These are phyloP conservation scores for Lepidochrysops patricia DNA, from an alignment of 2,888 invertebrate genomes.

Conservation along the genomic window DNA sequence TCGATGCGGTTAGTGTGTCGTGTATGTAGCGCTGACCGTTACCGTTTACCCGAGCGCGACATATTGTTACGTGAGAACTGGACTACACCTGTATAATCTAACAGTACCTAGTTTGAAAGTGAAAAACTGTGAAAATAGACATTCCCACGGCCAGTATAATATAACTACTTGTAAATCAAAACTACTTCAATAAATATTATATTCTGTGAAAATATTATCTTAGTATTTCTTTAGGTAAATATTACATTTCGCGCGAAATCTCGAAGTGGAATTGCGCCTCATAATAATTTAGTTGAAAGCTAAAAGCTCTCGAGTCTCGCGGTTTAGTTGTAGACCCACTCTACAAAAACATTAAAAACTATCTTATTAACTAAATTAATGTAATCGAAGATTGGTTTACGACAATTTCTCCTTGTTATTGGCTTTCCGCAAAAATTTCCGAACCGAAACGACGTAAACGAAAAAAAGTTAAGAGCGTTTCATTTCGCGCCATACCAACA, in stretches of 20 bases:
- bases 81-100: slow-evolving; percentile 15
- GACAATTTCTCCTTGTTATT: slow-evolving; percentile 20
- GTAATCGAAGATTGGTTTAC: background rate
- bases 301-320: no score
- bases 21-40: slow-evolving; percentile 17
- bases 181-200: no score
- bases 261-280: no score
- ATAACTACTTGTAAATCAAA: no score
- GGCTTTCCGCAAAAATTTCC: slow-evolving; percentile 19
- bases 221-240: no score
- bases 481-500: slow-evolving; percentile 26
- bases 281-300: no score
- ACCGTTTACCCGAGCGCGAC: slow-evolving; percentile 28
- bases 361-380: no score
- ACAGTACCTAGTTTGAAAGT: background rate
- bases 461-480: slow-evolving; percentile 28
- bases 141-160: no score
- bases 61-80: slow-evolving; percentile 48
- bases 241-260: no score
- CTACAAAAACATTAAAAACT: no score
- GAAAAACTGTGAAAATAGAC: background rate
- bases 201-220: no score
- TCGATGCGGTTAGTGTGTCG: slow-evolving; percentile 12
- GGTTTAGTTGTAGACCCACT: no score
- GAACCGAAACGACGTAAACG: slow-evolving; percentile 25